phyloP scores from a whole-genome alignment of 2,888 invertebrate genomes.

The Chrysomela aeneicollis region DNA sequence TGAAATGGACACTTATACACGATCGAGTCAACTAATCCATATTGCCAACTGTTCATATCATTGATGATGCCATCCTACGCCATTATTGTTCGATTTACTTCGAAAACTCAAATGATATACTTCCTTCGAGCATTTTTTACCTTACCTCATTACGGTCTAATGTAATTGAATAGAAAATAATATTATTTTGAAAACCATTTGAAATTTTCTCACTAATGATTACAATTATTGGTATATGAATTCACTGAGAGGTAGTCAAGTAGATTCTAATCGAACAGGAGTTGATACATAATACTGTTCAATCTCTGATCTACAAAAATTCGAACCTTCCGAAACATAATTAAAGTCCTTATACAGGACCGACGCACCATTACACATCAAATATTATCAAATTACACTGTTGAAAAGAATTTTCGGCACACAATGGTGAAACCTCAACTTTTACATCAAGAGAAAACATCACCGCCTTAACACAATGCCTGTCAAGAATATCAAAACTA shows the following conservation, averaged over 20 bases:
- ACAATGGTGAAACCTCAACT: conserved; percentile 37
- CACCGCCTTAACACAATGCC: conserved; percentile 44
- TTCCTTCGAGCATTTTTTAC: too few species aligned
- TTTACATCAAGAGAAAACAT: conserved; percentile 36
- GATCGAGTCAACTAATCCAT: too few species aligned
- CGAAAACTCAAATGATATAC: too few species aligned
- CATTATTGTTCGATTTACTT: too few species aligned
- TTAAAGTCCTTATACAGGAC: conserved; percentile 27
- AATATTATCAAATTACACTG: conserved; percentile 31
- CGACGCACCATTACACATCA: conserved; percentile 32
- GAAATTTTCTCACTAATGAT: too few species aligned
- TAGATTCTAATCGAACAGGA: background rate
- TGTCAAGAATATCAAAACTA: conserved; percentile 42
- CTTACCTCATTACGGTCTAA: too few species aligned
- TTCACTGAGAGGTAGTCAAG: background rate
- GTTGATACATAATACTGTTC: conserved; percentile 4
- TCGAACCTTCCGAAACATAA: conserved; percentile 16
- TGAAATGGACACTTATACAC: too few species aligned
- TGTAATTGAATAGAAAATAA: too few species aligned
- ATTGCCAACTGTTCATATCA: too few species aligned
- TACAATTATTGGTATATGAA: too few species aligned
- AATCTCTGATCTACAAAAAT: conserved; percentile 11
- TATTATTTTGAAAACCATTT: too few species aligned
- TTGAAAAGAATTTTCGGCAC: conserved; percentile 29
- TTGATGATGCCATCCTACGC: too few species aligned